Evolutionary conservation across 2,113 vertebrate species (phyloP).

Genomic region (Pipa parva): DNA sequence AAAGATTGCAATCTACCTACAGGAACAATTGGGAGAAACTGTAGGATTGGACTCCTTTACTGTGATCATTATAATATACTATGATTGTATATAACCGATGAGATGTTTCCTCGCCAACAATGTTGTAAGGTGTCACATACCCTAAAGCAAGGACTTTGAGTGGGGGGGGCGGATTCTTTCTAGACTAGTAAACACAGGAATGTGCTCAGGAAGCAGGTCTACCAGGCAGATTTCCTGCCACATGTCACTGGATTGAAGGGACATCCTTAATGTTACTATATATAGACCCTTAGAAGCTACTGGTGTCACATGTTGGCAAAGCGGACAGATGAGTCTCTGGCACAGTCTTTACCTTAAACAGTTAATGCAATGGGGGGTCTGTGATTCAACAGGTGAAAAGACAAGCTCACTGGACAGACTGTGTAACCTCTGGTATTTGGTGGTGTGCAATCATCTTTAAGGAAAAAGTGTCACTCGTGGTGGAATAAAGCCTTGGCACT

Average conservation of each 20-base stretch:
- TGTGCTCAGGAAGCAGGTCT: slow-evolving; percentile 8
- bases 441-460: too few species aligned
- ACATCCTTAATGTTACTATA: background rate
- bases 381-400: too few species aligned
- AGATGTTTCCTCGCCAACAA: background rate
- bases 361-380: background rate
- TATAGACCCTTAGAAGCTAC: slow-evolving; percentile 7
- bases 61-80: background rate
- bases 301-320: slow-evolving; percentile 8
- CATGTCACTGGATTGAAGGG: slow-evolving; percentile 16
- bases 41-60: too few species aligned
- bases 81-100: background rate
- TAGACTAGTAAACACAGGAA: slow-evolving; percentile 14
- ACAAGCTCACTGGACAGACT: too few species aligned
- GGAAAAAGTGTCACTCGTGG: too few species aligned
- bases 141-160: background rate
- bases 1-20: background rate
- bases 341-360: background rate
- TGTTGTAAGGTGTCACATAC: background rate
- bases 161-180: background rate
- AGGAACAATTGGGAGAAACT: background rate
- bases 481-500: too few species aligned
- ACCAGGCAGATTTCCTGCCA: slow-evolving; percentile 29
- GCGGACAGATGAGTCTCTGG: background rate
- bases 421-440: too few species aligned